Evolutionary conservation across 1,140 invertebrate species (phyloP), one percentile per base, ranked within the genome.

Genomic region (Eumaeus atala): DNA sequence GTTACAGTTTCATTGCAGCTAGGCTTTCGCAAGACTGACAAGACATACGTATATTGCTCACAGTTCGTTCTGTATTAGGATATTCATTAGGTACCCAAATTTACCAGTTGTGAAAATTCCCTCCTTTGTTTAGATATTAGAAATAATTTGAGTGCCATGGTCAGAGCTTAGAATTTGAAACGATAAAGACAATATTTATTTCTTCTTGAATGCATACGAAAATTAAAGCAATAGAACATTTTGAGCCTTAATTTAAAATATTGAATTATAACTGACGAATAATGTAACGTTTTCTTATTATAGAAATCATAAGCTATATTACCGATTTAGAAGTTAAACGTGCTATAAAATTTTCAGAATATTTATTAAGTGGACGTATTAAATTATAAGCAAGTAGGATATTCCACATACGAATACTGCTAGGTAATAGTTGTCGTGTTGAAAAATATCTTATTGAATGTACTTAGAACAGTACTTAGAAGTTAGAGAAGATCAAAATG

Each of bases 31-130:
- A 86, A 86, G 83, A 84, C 78, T 84, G 83, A 81, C 62, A 67
- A 75, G 58, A 72, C 71, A 76, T 84, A 80, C 74, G 74, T 83
- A 77, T 63, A 67, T 84, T 86, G 80, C 80, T 86, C 78, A 84
- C 57, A 65, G 38, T 40, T 53, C 36, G 42, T 53, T 53, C 44
- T 40, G 38, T 53, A 28, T 50, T 3, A 34, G 35, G 34, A 50
- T 9, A 40, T 33, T 10, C 33, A 42, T 37, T 36, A 16, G 34
- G n/a, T 40, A 44, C 37, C 51, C 40, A 16, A 44, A 44, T 56
- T 28, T 28, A 66, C 73, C 71, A 64, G 78, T 85, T 85, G 82
- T 85, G 82, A 85, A 70, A 59, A 61, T 77, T 85, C 82, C 82
- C 78, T 85, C 62, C 62, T 60, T 60, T 60, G 54, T 64, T 64